Base-by-base conservation (phyloP, 2,888 invertebrate genomes). In the Caenorhabditis parvicauda region DNA sequence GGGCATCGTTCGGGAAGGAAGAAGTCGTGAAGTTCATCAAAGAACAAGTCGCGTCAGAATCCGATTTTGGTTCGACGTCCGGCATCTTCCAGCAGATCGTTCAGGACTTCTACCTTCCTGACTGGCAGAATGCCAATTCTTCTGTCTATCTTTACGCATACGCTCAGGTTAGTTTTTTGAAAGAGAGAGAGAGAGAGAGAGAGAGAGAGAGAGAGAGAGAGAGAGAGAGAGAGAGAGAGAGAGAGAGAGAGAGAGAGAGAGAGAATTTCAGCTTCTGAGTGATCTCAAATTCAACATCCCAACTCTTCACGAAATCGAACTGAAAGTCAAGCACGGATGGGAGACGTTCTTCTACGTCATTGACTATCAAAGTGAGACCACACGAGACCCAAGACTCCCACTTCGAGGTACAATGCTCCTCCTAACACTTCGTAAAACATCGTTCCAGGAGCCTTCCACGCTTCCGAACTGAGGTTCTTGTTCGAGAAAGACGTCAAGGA, bases 241-340 rank as follows among this genome's bases (percentile, higher is more conserved):
- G n/a, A n/a, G n/a, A n/a, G n/a, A n/a, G 42, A 21, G 42, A 41
- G 21, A 27, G n/a, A n/a, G n/a, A n/a, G n/a, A n/a, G n/a, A n/a
- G n/a, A 22, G 27, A 25, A 2, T 51, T 62, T 43, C 55, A 68
- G 50, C 49, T 72, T 22, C 55, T 65, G 32, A 67, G 68, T 46
- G 72, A 72, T 50, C 64, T 72, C 7, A 61, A 67, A 22, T 72
- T 67, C 54, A 59, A 65, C 37, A 61, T 72, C n/a, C 72, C 72
- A 9, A 56, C 60, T 24, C 66, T 67, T 22, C 72, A 72, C 27
- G 72, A 72, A 39, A 37, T 70, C 9, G 70, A 70, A 29, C 43
- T 72, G 25, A 70, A 70, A 25, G 17, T 56, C 3, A 29, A 64
- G 24, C 42, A 63, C 29, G 59, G 54, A 19, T 70, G 70, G 70